Evolutionary conservation across 2,113 vertebrate genomes (phyloP).

Genomic region (Sorex fumeus): DNA sequence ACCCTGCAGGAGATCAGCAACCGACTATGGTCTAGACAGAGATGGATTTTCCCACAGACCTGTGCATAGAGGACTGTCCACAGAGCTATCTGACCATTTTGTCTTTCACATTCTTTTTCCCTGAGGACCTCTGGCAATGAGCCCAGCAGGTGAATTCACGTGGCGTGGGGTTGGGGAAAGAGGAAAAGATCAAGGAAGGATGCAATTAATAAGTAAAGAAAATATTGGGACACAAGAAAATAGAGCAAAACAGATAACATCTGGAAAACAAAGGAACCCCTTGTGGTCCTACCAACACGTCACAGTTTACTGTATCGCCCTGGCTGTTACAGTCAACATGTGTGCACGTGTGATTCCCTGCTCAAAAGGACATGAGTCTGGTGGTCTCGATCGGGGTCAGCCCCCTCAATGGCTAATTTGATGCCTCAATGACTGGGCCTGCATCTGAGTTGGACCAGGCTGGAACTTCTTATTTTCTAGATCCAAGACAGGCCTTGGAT

Average conservation of each 20-base stretch:
- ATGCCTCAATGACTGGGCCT: not conserved
- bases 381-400: rapidly evolving
- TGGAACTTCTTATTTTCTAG: not conserved
- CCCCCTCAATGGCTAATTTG: not conserved
- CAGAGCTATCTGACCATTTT: too few relatives aligned
- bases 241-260: not conserved
- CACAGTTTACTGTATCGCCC: too few relatives aligned
- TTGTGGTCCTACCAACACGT: not conserved
- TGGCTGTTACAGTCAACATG: not conserved
- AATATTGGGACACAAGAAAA: not conserved
- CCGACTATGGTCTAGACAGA: not conserved
- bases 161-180: not conserved
- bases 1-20: not conserved
- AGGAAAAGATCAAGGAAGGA: not conserved
- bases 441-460: not conserved
- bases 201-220: not conserved
- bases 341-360: not conserved
- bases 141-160: too few relatives aligned
- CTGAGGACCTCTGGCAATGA: too few relatives aligned
- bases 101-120: too few relatives aligned
- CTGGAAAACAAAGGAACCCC: not conserved
- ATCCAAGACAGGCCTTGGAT: not conserved
- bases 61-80: too few relatives aligned
- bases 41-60: not conserved
- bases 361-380: not conserved